A percentile compares a stretch with the other conserved stretches of the same genome.
Conservation (phyloP, 2,888 invertebrate genomes). For the Ceraclea dissimilis region DNA sequence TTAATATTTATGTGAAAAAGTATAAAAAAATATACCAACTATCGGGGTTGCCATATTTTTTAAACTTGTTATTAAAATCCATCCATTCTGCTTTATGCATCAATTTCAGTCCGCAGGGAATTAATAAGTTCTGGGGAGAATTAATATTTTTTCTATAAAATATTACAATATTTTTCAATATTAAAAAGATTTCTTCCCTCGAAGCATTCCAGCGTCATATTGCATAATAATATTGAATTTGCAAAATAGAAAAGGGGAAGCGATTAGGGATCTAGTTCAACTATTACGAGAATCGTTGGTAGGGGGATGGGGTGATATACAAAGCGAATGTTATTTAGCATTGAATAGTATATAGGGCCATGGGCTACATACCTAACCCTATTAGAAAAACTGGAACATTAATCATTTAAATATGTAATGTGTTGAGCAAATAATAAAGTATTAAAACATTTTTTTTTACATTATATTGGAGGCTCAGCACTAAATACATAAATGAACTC, state of each 20-base stretch:
- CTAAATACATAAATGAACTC: too few relatives aligned
- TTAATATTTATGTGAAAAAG: too few relatives aligned
- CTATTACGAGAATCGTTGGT: neutral
- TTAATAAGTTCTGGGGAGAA: neutral
- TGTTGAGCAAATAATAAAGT: too few relatives aligned
- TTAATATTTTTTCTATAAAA: conserved; percentile 1
- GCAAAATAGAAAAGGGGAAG: conserved; percentile 4
- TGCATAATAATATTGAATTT: conserved; percentile 8
- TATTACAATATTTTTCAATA: conserved; percentile 5
- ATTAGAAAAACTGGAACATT: too few relatives aligned
- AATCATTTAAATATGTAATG: too few relatives aligned
- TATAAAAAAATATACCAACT: too few relatives aligned
- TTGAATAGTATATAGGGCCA: too few relatives aligned
- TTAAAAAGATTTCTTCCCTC: neutral
- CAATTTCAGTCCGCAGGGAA: neutral
- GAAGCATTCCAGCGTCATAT: conserved; percentile 2
- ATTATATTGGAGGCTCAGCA: too few relatives aligned
- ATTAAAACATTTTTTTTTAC: too few relatives aligned
- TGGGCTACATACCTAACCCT: too few relatives aligned
- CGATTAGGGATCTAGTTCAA: conserved; percentile 1
- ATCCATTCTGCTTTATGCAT: neutral
- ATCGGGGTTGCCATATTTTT: neutral
- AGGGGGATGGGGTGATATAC: neutral
- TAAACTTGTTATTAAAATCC: neutral
- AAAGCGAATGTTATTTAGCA: too few relatives aligned